Conservation (phyloP, 2,113 vertebrate genomes). For the Upupa epops region DNA sequence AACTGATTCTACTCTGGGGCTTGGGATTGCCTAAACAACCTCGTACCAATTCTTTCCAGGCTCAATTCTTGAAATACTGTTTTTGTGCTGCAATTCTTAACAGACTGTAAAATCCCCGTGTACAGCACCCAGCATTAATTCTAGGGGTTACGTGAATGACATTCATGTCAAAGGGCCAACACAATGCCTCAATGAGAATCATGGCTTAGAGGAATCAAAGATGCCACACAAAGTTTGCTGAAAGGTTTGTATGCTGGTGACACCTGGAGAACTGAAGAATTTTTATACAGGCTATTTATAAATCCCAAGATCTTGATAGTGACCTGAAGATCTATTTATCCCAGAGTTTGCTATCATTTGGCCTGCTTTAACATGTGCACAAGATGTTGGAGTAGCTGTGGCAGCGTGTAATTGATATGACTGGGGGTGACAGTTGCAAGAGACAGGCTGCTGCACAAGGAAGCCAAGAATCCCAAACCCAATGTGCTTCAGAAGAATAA, state of each 20-base stretch:
- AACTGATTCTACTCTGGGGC: background rate
- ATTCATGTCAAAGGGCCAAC: background rate
- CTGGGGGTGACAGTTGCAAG: slow-evolving; percentile 52
- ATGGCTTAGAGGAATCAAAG: background rate
- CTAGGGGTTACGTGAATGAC: background rate
- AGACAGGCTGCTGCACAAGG: slow-evolving; percentile 42
- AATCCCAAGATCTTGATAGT: background rate
- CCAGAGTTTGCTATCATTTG: background rate
- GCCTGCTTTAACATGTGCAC: slow-evolving; percentile 21
- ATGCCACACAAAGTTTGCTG: background rate
- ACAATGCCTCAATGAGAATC: background rate
- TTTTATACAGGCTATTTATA: background rate
- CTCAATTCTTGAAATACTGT: background rate
- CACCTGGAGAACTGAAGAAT: background rate
- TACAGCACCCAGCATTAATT: background rate
- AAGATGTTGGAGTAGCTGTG: slow-evolving; percentile 17
- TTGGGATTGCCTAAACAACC: background rate
- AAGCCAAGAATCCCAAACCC: slow-evolving; percentile 54
- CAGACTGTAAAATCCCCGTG: background rate
- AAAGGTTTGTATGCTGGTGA: background rate
- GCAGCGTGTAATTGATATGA: slow-evolving; percentile 56
- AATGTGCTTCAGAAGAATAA: slow-evolving; percentile 35
- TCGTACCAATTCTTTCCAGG: background rate
- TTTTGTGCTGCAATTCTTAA: background rate
- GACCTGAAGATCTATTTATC: background rate